Conservation (phyloP, 1,140 invertebrate species). For the Medauroidea extradentata region DNA sequence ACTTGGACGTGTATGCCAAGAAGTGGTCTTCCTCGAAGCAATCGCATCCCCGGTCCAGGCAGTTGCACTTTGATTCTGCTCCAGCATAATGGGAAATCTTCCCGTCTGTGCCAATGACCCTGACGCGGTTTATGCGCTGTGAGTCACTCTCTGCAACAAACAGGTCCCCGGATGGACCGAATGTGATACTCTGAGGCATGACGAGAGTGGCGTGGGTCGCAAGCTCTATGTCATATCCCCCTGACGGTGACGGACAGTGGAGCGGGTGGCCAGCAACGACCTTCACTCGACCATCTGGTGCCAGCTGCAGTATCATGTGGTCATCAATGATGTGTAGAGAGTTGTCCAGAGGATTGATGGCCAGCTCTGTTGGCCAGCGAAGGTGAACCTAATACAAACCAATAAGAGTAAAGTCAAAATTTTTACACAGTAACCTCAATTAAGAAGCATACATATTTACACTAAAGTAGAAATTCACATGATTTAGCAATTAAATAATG, state of each 20-base stretch:
- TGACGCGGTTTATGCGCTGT: constrained; percentile 83
- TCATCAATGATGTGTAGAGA: constrained; percentile 94
- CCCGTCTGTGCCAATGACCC: constrained; percentile 86
- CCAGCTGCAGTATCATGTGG: constrained; percentile 89
- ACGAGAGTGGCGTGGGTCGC: constrained; percentile 46
- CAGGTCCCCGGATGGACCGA: constrained; percentile 89
- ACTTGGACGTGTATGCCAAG: constrained; percentile 85
- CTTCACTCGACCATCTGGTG: constrained; percentile 82
- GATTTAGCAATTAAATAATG: too few species aligned
- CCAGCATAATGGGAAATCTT: constrained; percentile 89
- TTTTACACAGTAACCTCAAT: background rate
- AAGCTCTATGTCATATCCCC: constrained; percentile 45
- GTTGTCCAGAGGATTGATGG: constrained; percentile 91
- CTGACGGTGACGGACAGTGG: constrained; percentile 76
- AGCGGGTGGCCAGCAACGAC: constrained; percentile 87
- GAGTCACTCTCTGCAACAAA: constrained; percentile 94
- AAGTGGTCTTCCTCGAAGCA: constrained; percentile 90
- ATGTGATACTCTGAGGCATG: constrained; percentile 90
- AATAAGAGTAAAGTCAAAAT: background rate
- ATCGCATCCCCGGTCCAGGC: constrained; percentile 82
- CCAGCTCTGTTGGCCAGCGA: constrained; percentile 90
- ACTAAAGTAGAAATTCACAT: too few species aligned
- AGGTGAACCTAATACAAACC: constrained; percentile 71
- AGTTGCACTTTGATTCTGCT: constrained; percentile 92
- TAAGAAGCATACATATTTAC: background rate